A percentile compares a stretch with the other conserved stretches of the same genome.
phyloP scores from a whole-genome alignment of 1,140 invertebrate species.

The Micrasema longulum region DNA sequence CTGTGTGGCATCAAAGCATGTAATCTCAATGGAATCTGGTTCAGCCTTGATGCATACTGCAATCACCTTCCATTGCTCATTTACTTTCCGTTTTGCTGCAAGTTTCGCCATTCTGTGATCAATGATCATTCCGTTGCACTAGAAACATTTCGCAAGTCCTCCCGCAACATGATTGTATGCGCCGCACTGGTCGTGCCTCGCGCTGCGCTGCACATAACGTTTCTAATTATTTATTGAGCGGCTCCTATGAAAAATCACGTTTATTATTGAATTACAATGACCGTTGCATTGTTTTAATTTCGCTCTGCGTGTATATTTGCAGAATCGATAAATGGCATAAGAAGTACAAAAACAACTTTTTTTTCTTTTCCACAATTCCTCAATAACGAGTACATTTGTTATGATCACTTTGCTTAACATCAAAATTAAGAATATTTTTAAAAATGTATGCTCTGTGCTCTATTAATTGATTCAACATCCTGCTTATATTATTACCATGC shows the following conservation, averaged over 20 bases:
- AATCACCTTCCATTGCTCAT: conserved; percentile 7
- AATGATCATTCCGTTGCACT: conserved; percentile 7
- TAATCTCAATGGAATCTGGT: background rate
- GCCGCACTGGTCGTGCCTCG: background rate
- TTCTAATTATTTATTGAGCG: conserved; percentile 20
- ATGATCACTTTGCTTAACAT: too few species aligned
- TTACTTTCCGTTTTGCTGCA: conserved; percentile 11
- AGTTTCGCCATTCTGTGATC: background rate
- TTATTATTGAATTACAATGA: conserved; percentile 3
- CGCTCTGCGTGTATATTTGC: too few species aligned
- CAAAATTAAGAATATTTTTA: too few species aligned
- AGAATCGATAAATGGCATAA: too few species aligned
- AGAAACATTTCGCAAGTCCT: background rate
- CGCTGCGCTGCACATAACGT: background rate
- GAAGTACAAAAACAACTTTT: too few species aligned
- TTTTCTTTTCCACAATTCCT: too few species aligned
- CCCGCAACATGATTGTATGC: background rate
- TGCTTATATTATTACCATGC: too few species aligned
- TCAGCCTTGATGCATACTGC: conserved; percentile 16
- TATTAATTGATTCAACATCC: too few species aligned
- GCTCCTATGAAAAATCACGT: background rate
- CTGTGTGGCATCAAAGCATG: background rate
- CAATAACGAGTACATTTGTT: too few species aligned
- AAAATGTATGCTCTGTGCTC: too few species aligned
- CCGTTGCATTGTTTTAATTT: conserved; percentile 1